phyloP scores from a whole-genome alignment of 2,113 vertebrate species.

The Corythoichthys haematopterus region DNA sequence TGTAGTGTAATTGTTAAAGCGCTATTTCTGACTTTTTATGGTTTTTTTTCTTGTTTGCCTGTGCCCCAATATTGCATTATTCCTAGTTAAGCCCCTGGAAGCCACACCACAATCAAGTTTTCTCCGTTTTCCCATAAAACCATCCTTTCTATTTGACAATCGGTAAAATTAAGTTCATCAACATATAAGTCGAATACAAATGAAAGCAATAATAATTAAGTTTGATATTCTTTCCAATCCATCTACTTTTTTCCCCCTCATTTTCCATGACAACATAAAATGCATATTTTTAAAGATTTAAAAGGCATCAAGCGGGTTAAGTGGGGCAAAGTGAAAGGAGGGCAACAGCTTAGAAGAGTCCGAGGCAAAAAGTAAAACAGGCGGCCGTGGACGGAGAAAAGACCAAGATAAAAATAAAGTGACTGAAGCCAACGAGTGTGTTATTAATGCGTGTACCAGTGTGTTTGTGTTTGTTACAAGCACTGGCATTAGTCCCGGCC shows the following conservation, averaged over 20 bases:
- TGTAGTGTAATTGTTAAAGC: no score
- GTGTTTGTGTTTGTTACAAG: constrained; percentile 42
- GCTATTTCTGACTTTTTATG: no score
- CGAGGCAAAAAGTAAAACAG: constrained; percentile 10
- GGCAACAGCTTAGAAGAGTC: constrained; percentile 21
- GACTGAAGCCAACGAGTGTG: constrained; percentile 33
- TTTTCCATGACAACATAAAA: no score
- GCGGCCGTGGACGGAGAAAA: constrained; percentile 17
- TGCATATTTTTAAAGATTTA: background rate
- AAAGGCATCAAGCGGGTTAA: constrained; percentile 30
- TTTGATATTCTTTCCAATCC: constrained; percentile 32
- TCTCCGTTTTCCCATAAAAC: background rate
- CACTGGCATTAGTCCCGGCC: constrained; percentile 46
- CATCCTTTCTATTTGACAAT: constrained; percentile 20
- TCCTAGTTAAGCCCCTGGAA: no score
- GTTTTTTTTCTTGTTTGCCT: no score
- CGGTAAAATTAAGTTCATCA: constrained; percentile 36
- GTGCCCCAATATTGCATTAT: no score
- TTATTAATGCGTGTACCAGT: constrained; percentile 15
- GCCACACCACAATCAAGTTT: no score
- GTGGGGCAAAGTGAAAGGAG: constrained; percentile 39
- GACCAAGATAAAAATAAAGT: constrained; percentile 55
- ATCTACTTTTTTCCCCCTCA: constrained; percentile 10
- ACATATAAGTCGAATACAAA: constrained; percentile 13
- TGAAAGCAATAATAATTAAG: constrained; percentile 33